A percentile compares a stretch with the other conserved stretches of the same genome.
Evolutionary conservation across 1,140 invertebrate genomes (phyloP).

Genomic region (Caerostris darwini): DNA sequence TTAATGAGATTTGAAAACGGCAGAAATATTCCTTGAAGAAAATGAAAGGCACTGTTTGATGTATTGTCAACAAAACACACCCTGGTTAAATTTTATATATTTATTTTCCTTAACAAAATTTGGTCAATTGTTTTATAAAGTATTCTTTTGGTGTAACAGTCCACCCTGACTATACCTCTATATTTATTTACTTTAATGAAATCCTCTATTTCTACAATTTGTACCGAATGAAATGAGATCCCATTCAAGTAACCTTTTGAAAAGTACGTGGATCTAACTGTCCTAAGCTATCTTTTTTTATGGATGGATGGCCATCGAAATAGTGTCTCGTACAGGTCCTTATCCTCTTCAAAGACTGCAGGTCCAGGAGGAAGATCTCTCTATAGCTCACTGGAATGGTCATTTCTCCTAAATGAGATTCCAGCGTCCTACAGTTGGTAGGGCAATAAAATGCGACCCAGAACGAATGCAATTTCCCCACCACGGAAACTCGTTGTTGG

Average conservation of each 20-base stretch:
- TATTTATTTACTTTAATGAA: background rate
- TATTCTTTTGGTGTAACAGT: background rate
- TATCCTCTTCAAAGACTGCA: constrained; percentile 1
- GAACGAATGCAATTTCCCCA: constrained; percentile 10
- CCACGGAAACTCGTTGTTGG: background rate
- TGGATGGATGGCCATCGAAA: background rate
- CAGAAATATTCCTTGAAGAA: no score
- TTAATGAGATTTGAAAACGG: no score
- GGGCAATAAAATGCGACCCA: background rate
- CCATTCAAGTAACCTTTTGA: background rate
- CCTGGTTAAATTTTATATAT: no score
- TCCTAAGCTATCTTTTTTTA: background rate
- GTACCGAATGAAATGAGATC: background rate
- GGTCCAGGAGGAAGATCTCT: background rate
- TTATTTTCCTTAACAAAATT: no score
- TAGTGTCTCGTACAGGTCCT: constrained; percentile 12
- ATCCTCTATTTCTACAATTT: background rate
- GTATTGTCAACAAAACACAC: no score
- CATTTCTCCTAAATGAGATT: constrained; percentile 10
- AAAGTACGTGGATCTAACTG: background rate
- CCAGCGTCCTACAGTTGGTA: background rate
- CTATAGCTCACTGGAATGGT: constrained; percentile 26
- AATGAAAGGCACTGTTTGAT: no score
- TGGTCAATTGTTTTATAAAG: no score
- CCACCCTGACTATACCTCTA: background rate